Percentiles rank a stretch among this genome's conserved stretches.
Evolutionary conservation across 2,888 invertebrate genomes (phyloP).

Genomic region (Heliconius hortense): DNA sequence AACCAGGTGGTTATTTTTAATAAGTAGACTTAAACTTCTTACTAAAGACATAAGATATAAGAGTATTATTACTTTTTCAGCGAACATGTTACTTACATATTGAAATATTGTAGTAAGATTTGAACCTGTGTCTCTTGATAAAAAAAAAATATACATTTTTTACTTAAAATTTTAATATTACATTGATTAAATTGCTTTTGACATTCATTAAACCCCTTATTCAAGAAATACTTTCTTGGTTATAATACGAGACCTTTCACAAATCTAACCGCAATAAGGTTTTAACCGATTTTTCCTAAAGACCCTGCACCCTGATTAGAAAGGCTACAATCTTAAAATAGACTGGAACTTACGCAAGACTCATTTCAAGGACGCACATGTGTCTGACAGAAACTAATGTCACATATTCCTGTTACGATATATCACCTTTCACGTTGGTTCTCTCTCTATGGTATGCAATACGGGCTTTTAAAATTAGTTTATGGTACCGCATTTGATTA

Average conservation of each 20-base stretch:
- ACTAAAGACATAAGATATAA: too few relatives aligned
- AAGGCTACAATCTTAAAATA: constrained; percentile 54
- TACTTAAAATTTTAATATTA: too few relatives aligned
- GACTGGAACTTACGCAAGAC: constrained; percentile 49
- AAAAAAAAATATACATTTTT: too few relatives aligned
- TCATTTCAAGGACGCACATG: constrained; percentile 65
- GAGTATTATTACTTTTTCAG: not conserved
- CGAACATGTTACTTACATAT: not conserved
- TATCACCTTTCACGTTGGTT: constrained; percentile 17
- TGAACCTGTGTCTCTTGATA: not conserved
- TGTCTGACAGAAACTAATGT: constrained; percentile 54
- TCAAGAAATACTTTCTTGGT: not conserved
- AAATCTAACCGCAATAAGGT: not conserved
- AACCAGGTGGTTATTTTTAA: too few relatives aligned
- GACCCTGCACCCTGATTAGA: constrained; percentile 35
- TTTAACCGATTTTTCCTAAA: not conserved
- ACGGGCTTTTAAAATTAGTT: too few relatives aligned
- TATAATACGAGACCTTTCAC: not conserved
- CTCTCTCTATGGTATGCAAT: not conserved
- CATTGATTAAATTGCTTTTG: too few relatives aligned
- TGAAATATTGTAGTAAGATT: not conserved
- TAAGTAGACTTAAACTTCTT: not conserved
- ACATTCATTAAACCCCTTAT: too few relatives aligned
- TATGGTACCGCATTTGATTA: too few relatives aligned
- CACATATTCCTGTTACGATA: constrained; percentile 31